phyloP scores from a whole-genome alignment of 2,888 invertebrate species.

The Andrena chrysosceles region DNA sequence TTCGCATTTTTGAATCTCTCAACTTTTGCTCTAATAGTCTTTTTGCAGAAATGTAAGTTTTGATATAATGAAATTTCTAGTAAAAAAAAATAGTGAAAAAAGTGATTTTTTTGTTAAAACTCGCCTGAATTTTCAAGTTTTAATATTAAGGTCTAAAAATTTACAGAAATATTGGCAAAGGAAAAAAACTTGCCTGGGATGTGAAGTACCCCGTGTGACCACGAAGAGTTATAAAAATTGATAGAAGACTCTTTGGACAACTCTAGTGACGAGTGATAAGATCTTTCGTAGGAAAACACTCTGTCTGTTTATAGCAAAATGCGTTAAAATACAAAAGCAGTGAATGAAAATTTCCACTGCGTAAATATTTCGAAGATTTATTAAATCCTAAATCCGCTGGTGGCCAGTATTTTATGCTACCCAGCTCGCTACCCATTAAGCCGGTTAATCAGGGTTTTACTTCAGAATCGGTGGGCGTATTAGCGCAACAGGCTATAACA shows the following conservation, averaged over 20 bases:
- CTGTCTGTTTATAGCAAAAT: background rate
- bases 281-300: background rate
- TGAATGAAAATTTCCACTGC: background rate
- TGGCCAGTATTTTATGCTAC: background rate
- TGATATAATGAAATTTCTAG: too few relatives aligned
- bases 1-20: too few relatives aligned
- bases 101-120: too few relatives aligned
- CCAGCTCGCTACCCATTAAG: slow-evolving; percentile 14
- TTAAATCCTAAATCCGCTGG: background rate
- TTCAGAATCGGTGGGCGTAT: background rate
- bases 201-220: background rate
- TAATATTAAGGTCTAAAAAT: too few relatives aligned
- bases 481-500: background rate
- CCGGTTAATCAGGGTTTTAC: slow-evolving; percentile 13
- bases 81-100: too few relatives aligned
- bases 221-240: background rate
- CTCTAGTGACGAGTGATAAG: background rate
- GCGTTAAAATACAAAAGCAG: background rate
- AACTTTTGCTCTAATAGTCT: too few relatives aligned
- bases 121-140: too few relatives aligned
- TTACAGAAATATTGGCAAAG: too few relatives aligned
- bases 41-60: too few relatives aligned
- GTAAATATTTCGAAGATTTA: background rate
- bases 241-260: background rate
- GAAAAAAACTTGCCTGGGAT: too few relatives aligned